Conservation (phyloP, 2,888 invertebrate species). For the Agrochola litura region DNA sequence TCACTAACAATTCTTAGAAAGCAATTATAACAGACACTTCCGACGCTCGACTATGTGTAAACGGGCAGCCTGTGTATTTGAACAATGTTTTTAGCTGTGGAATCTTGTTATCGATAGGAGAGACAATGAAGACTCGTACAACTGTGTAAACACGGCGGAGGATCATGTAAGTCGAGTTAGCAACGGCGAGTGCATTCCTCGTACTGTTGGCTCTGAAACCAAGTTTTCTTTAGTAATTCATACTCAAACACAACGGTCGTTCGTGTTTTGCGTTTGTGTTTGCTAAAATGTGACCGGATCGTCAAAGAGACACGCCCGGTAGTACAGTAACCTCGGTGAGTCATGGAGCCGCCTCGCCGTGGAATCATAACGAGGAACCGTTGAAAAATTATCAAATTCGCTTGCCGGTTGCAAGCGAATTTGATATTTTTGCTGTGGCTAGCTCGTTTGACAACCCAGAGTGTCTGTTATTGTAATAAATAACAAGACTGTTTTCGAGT, state of each 20-base stretch:
- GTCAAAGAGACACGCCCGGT: conserved; percentile 71
- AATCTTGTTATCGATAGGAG: conserved; percentile 78
- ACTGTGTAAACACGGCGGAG: conserved; percentile 77
- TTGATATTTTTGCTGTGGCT: conserved; percentile 34
- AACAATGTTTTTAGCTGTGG: conserved; percentile 77
- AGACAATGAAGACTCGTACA: conserved; percentile 77
- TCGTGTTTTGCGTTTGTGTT: conserved; percentile 61
- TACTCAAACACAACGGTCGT: conserved; percentile 65
- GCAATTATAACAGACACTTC: conserved; percentile 64
- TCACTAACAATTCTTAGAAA: conserved; percentile 66
- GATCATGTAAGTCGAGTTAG: conserved; percentile 47
- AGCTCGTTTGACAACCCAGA: conserved; percentile 44
- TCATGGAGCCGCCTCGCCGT: conserved; percentile 73
- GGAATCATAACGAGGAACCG: conserved; percentile 76
- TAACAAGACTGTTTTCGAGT: not conserved
- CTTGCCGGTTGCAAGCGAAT: no score
- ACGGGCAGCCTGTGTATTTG: conserved; percentile 67
- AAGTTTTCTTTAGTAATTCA: conserved; percentile 57
- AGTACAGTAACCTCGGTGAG: conserved; percentile 83
- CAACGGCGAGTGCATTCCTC: conserved; percentile 63
- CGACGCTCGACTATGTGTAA: conserved; percentile 65
- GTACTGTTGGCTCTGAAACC: conserved; percentile 42
- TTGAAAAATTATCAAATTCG: conserved; percentile 75
- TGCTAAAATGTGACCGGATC: conserved; percentile 71
- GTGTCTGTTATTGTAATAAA: conserved; percentile 35